These are phyloP conservation scores for Brachyrhaphis roseni DNA, from an alignment of 2,797 vertebrate genomes.

Conservation along the genomic window DNA sequence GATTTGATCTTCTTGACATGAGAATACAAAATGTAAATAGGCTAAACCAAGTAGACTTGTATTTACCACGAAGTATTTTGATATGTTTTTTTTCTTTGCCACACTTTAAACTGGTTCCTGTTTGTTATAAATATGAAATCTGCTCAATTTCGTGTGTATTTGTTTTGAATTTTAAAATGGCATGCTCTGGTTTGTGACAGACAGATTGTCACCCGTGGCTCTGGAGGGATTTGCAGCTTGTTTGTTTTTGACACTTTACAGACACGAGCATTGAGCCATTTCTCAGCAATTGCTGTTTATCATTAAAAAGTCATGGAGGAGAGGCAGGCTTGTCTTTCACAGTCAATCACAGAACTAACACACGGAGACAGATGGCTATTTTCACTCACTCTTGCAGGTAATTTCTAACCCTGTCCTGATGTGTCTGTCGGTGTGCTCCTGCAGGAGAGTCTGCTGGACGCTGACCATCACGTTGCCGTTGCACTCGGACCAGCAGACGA, in stretches of 20 bases:
- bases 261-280: constrained; percentile 2
- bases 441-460: constrained; percentile 91
- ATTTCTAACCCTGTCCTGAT: neutral
- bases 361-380: neutral
- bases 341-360: neutral
- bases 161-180: neutral
- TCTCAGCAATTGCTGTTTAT: neutral
- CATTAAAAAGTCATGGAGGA: neutral
- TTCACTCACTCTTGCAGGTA: neutral
- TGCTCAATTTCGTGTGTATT: neutral
- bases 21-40: neutral
- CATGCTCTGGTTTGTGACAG: neutral
- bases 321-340: neutral
- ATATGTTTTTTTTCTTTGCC: neutral
- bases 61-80: neutral
- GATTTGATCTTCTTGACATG: neutral
- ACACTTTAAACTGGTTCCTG: neutral
- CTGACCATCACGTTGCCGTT: constrained; percentile 90
- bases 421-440: constrained; percentile 3
- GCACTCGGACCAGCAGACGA: constrained; percentile 82
- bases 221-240: neutral
- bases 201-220: constrained; percentile 3
- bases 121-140: neutral
- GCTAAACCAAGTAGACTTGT: neutral
- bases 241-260: constrained; percentile 10